Percentiles rank a stretch among this genome's conserved stretches.
Evolutionary conservation across 2,113 vertebrate genomes (phyloP).

Genomic region (Formicarius rufipectus): DNA sequence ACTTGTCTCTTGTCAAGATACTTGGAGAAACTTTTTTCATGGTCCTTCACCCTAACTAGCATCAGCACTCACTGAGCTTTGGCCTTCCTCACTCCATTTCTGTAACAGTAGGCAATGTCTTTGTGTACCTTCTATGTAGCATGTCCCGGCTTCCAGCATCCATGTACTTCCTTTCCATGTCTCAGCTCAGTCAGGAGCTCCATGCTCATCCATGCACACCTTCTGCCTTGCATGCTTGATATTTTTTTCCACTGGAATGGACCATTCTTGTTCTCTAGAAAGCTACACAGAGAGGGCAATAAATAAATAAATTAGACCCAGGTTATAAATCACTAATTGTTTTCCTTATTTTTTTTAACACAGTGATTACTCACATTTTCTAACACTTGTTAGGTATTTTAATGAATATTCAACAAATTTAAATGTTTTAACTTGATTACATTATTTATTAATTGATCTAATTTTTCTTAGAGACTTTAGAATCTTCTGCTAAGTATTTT

Average conservation of each 20-base stretch:
- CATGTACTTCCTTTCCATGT: not conserved
- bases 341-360: too few relatives aligned
- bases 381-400: not conserved
- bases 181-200: not conserved
- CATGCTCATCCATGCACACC: too few relatives aligned
- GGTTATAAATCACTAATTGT: not conserved
- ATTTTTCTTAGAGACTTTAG: not conserved
- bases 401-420: not conserved
- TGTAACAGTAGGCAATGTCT: not conserved
- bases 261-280: not conserved
- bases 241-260: not conserved
- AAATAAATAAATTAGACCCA: not conserved
- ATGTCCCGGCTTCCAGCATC: not conserved
- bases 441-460: not conserved
- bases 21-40: not conserved
- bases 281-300: not conserved
- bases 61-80: not conserved
- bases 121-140: not conserved
- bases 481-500: not conserved
- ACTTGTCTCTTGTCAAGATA: not conserved
- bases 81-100: not conserved
- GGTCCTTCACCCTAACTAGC: not conserved
- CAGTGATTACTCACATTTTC: not conserved
- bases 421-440: not conserved
- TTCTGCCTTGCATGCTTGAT: not conserved